These are phyloP conservation scores for Bos indicus DNA, from an alignment of 2,113 vertebrate species.

Conservation along the genomic window DNA sequence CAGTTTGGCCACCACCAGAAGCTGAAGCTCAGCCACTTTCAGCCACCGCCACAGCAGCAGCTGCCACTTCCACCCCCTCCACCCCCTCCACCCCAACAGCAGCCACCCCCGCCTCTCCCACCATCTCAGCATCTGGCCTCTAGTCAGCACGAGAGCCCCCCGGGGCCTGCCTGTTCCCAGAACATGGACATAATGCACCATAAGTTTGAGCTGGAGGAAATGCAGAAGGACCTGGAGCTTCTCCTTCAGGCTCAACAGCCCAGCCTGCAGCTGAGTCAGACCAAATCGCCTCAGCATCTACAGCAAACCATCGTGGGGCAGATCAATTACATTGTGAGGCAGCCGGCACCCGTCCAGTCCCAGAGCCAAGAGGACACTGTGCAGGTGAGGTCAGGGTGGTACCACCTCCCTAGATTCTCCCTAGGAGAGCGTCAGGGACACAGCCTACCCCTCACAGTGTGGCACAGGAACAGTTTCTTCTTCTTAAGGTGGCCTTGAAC, in stretches of 20 bases:
- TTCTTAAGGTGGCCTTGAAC: not conserved
- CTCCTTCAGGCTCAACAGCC: conserved; percentile 84
- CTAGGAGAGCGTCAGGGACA: not conserved
- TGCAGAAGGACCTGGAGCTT: conserved; percentile 84
- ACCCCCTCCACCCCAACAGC: conserved; percentile 36
- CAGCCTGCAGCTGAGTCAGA: conserved; percentile 81
- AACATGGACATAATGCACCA: conserved; percentile 82
- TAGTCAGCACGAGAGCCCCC: conserved; percentile 60
- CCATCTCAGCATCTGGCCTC: conserved; percentile 34
- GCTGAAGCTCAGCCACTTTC: conserved; percentile 65
- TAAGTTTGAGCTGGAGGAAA: conserved; percentile 83
- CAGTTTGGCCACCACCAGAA: conserved; percentile 81
- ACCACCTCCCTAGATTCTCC: not conserved
- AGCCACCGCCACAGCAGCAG: conserved; percentile 65
- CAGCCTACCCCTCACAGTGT: not conserved
- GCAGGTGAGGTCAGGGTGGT: conserved; percentile 66
- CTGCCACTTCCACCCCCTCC: conserved; percentile 21
- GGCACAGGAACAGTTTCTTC: not conserved
- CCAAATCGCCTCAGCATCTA: conserved; percentile 82
- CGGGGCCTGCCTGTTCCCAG: conserved; percentile 80
- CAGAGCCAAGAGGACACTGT: conserved; percentile 78
- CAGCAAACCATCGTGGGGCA: conserved; percentile 83
- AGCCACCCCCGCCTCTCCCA: conserved; percentile 40
- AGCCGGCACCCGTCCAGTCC: conserved; percentile 77
- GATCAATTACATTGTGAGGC: conserved; percentile 85